Evolutionary conservation across 2,797 vertebrate genomes (phyloP).

Genomic region (Manis javanica): DNA sequence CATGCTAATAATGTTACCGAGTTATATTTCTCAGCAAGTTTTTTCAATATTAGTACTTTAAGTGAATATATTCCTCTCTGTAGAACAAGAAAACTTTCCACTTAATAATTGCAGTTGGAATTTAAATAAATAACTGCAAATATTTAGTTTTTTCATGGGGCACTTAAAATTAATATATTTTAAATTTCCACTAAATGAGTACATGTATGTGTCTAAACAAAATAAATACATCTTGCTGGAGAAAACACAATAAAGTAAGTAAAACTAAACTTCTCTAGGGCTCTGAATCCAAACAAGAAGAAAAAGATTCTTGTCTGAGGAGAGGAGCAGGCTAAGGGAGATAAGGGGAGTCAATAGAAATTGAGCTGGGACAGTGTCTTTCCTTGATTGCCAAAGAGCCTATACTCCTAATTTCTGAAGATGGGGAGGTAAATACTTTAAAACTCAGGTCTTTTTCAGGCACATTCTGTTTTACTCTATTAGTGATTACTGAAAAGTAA

Average conservation of each 20-base stretch:
- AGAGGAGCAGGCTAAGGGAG: background rate
- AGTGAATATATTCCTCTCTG: background rate
- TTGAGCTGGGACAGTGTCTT: background rate
- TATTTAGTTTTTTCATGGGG: background rate
- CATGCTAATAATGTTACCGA: background rate
- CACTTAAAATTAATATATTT: background rate
- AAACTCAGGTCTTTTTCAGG: background rate
- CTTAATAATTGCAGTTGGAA: background rate
- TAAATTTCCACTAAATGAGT: background rate
- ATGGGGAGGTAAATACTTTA: background rate
- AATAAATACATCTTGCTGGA: background rate
- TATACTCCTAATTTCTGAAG: background rate
- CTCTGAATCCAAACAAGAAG: background rate
- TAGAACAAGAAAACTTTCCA: background rate
- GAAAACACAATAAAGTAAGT: background rate
- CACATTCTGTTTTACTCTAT: background rate
- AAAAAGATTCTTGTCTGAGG: background rate
- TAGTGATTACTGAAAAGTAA: background rate
- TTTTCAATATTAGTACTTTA: background rate
- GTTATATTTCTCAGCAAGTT: background rate
- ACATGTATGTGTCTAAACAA: background rate
- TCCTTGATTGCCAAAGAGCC: background rate
- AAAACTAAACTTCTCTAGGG: background rate
- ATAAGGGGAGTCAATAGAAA: background rate
- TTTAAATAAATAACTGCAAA: slow-evolving; percentile 6